A percentile compares a stretch with the other conserved stretches of the same genome.
Evolutionary conservation across 1,140 invertebrate genomes (phyloP).

Genomic region (Bombus cullumanus): DNA sequence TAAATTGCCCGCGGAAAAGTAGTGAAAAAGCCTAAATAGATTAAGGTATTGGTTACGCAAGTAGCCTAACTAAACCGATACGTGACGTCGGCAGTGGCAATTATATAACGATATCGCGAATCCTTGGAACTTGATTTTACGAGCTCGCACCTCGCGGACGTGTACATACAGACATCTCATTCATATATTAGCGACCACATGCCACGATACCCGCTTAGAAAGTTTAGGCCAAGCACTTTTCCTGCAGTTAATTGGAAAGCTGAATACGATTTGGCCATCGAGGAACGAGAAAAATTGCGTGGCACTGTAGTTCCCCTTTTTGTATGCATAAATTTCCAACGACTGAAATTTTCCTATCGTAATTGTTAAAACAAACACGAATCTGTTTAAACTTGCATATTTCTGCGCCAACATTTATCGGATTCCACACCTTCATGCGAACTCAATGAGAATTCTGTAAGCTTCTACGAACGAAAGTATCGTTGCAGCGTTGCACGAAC

Average conservation of each 20-base stretch:
- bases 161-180: background rate
- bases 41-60: background rate
- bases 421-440: no score
- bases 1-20: background rate
- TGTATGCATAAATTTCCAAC: background rate
- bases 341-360: background rate
- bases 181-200: conserved; percentile 38
- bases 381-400: background rate
- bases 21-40: background rate
- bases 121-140: conserved; percentile 2
- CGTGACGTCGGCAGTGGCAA: no score
- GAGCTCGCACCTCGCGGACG: background rate
- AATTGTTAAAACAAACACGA: no score
- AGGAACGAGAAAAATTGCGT: conserved; percentile 44
- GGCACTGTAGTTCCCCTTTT: conserved; percentile 7
- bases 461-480: conserved; percentile 22
- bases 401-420: background rate
- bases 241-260: conserved; percentile 51
- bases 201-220: conserved; percentile 75
- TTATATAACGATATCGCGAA: conserved; percentile 9
- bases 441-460: background rate
- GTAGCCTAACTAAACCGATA: no score
- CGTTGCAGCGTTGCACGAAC: conserved; percentile 33
- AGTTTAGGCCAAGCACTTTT: conserved; percentile 76
- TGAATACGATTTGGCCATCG: conserved; percentile 42